Percentiles rank a stretch among this genome's conserved stretches.
Conservation (phyloP, 1,140 invertebrate species). For the Battus philenor region DNA sequence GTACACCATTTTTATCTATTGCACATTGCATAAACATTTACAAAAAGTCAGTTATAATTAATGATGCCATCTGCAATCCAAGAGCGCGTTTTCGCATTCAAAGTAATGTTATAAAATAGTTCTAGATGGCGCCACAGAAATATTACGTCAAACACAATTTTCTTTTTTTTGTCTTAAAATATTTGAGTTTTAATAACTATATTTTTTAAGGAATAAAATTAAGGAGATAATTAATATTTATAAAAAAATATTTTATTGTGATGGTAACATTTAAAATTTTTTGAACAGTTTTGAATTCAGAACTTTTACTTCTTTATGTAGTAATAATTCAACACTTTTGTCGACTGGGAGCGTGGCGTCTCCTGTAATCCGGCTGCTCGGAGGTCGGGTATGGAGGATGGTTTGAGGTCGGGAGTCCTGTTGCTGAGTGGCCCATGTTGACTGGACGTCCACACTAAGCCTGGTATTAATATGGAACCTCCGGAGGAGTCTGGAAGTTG, state of each 20-base stretch:
- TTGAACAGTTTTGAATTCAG: slow-evolving; percentile 1
- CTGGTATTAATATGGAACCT: slow-evolving; percentile 93
- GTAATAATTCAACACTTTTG: neutral
- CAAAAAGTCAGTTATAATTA: too few relatives aligned
- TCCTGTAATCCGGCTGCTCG: slow-evolving; percentile 81
- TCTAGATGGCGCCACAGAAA: neutral
- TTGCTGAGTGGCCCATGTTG: slow-evolving; percentile 83
- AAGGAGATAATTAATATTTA: too few relatives aligned
- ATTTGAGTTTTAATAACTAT: neutral
- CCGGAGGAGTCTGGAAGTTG: slow-evolving; percentile 86
- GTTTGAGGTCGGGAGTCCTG: slow-evolving; percentile 89
- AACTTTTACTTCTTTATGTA: slow-evolving; percentile 1
- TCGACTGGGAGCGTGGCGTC: slow-evolving; percentile 15
- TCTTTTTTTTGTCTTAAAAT: neutral
- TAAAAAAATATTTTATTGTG: too few relatives aligned
- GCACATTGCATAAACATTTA: too few relatives aligned
- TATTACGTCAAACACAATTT: too few relatives aligned
- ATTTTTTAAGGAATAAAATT: neutral
- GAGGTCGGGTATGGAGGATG: slow-evolving; percentile 90
- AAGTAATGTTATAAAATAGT: neutral
- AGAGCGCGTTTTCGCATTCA: too few relatives aligned
- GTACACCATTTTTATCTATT: too few relatives aligned
- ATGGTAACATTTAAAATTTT: neutral
- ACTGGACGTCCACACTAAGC: slow-evolving; percentile 92
- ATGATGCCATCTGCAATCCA: too few relatives aligned